Conservation (phyloP, 2,888 invertebrate species). For the Resseliella maxima region DNA sequence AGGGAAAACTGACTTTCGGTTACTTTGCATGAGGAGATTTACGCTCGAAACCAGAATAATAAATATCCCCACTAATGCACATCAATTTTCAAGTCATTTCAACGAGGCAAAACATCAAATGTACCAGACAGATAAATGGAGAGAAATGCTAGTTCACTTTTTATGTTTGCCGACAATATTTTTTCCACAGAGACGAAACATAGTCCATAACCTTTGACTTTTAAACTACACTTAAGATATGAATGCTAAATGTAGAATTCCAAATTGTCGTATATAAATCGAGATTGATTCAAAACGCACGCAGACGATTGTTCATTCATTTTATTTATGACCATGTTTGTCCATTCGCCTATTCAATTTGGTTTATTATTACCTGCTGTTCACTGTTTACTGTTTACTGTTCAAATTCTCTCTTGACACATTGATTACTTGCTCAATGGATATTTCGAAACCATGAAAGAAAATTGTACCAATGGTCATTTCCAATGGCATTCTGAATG, state of each 20-base stretch:
- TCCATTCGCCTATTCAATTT: not conserved
- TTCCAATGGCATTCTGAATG: not conserved
- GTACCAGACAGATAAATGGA: not conserved
- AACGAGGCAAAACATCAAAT: not conserved
- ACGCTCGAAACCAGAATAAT: conserved; percentile 2
- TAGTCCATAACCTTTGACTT: conserved; percentile 16
- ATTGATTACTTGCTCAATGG: not conserved
- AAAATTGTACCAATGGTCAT: not conserved
- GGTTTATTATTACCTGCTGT: not conserved
- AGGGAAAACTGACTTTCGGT: not conserved
- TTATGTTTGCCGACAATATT: not conserved
- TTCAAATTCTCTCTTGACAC: not conserved
- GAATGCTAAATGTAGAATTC: not conserved
- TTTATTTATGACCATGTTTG: not conserved
- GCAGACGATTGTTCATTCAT: not conserved
- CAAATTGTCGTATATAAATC: not conserved
- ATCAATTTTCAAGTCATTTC: conserved; percentile 15
- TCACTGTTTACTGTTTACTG: not conserved
- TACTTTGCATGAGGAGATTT: conserved; percentile 1
- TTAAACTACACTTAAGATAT: not conserved
- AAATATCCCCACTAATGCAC: conserved; percentile 22
- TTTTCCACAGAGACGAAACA: not conserved
- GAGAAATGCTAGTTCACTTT: not conserved
- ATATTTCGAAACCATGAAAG: not conserved
- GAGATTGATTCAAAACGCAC: not conserved